Evolutionary conservation across 2,113 vertebrate genomes (phyloP).

Genomic region (Eleginops maclovinus): DNA sequence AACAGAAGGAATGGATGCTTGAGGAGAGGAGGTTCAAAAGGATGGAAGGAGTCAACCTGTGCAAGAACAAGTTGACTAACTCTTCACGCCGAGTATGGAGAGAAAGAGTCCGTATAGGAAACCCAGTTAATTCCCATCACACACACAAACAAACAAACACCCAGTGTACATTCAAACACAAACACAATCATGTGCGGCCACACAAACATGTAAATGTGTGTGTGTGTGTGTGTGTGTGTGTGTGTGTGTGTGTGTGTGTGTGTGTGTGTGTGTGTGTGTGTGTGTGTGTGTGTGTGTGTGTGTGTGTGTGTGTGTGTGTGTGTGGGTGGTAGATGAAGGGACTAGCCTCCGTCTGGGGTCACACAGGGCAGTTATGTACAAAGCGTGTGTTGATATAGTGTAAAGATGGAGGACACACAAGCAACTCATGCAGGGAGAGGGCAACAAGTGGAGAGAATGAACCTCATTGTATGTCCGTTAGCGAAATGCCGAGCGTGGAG

Average conservation of each 20-base stretch:
- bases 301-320: slow-evolving; percentile 20
- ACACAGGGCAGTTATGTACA: slow-evolving; percentile 72
- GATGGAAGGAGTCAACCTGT: slow-evolving; percentile 56
- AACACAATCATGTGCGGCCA: slow-evolving; percentile 40
- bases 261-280: slow-evolving; percentile 23
- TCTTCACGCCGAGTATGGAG: slow-evolving; percentile 54
- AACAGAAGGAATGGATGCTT: neutral
- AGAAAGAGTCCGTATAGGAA: slow-evolving; percentile 55
- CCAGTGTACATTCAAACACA: slow-evolving; percentile 11
- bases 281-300: slow-evolving; percentile 15
- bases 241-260: slow-evolving; percentile 8
- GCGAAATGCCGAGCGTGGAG: slow-evolving; percentile 46
- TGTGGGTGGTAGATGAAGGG: slow-evolving; percentile 40
- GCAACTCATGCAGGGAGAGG: slow-evolving; percentile 67
- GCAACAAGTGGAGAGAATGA: slow-evolving; percentile 77
- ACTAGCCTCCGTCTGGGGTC: slow-evolving; percentile 57
- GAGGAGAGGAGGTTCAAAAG: neutral
- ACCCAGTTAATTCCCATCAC: slow-evolving; percentile 11
- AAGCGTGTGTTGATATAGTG: slow-evolving; percentile 77
- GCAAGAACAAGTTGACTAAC: slow-evolving; percentile 59
- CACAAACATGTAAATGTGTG: slow-evolving; percentile 41
- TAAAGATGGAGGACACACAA: slow-evolving; percentile 72
- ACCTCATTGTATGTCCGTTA: slow-evolving; percentile 71
- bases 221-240: slow-evolving; percentile 20
- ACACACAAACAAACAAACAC: slow-evolving; percentile 42